Evolutionary conservation across 2,797 vertebrate genomes (phyloP), one percentile per base, ranked within the genome.

Genomic region (Antennarius maculatus): DNA sequence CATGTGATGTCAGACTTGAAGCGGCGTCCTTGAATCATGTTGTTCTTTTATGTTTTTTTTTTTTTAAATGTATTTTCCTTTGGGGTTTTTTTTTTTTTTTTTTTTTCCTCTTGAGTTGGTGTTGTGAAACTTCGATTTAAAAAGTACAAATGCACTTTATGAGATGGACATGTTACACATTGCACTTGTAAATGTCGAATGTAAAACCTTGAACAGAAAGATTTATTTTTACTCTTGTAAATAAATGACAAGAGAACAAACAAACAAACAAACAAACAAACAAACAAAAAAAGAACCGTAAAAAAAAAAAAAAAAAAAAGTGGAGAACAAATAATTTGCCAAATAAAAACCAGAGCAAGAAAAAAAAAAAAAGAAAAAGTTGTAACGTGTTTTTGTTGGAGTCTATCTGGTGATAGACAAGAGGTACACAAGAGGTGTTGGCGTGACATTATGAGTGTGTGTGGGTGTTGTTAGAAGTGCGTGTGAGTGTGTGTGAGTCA

Each of bases 201-300:
- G 94, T 95, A 95, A 81, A 90, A 92, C 92, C 91, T 93, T 86
- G 89, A 93, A 87, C 90, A 92, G 93, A 94, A 94, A 95, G 87
- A 93, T 95, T 96, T 96, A 96, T 96, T 96, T 96, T 96, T 95
- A 93, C 87, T 95, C 96, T 93, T 95, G 95, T 95, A 95, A 88
- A 95, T 93, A 95, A 86, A 87, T 63, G 71, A 9, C 81, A 86
- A 78, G 75, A 75, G 71, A 47, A 76, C 42, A 48, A 77, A 70
- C 23, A 23, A 1, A 23, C 23, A 69, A 71, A 70, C 23, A 23
- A 1, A 23, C 23, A 69, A 71, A 65, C 69, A 69, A 45, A 7
- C 7, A 69, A 9, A 66, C 31, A 63, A 70, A 51, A 63, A 70
- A 75, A 64, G 55, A 42, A 54, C 67, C 51, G 58, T 48, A 77